Base-by-base conservation (phyloP, 2,113 vertebrate species). In the Oreamnos americanus region DNA sequence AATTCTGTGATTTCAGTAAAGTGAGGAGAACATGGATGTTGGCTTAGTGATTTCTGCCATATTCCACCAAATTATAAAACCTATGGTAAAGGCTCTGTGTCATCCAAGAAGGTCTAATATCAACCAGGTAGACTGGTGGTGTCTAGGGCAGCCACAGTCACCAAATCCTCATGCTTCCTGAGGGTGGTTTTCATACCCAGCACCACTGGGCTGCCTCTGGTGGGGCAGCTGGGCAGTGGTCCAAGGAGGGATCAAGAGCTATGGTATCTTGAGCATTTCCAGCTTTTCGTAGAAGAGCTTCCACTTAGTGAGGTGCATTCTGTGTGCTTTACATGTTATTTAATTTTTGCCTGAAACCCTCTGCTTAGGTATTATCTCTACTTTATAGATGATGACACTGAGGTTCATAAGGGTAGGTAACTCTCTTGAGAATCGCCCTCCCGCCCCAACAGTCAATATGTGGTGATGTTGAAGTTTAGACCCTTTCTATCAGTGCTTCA, bases 401-500 rank as follows among this genome's bases (percentile, higher is more conserved):
- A 82, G 76, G 39, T 17, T 89, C 23, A 10, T 2, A 25, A 53
- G 57, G 30, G 74, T 43, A 16, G 6, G 25, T n/a, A 5, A 9
- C 13, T 94, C 8, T 94, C 23, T 23, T 33, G 57, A 64, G 57
- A 53, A 36, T n/a, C 33, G 3, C 45, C 9, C 9, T 30, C n/a
- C 47, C 19, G 0, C 25, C 25, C 57, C 55, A 60, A 7, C 28
- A 13, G 19, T 39, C 8, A 3, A 1, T 21, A 14, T 17, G n/a
- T 81, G 74, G 30, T 13, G 11, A 7, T 36, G 25, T 0, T 47
- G 39, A 49, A 13, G 33, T 26, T 51, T 16, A n/a, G 57, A n/a
- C 74, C 45, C 47, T 60, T 87, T 60, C 45, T 23, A 2, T 36
- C n/a, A 3, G 64, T 7, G 5, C 64, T 58, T 25, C 11, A 17